phyloP scores from a whole-genome alignment of 2,888 invertebrate genomes.

The Vanessa cardui region DNA sequence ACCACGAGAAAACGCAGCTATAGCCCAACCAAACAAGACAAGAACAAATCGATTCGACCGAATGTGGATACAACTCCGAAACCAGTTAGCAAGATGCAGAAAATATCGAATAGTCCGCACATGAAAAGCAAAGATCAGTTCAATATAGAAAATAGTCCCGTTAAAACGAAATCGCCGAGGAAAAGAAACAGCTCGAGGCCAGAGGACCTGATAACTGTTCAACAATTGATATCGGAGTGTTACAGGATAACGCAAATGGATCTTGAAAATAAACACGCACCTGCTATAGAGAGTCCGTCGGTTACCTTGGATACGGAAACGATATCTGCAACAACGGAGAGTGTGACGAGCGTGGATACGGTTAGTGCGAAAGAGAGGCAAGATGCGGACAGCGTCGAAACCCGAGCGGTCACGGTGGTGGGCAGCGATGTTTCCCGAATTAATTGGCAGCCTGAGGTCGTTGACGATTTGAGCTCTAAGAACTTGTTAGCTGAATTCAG shows the following conservation, averaged over 20 bases:
- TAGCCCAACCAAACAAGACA: constrained; percentile 49
- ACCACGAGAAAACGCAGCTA: constrained; percentile 59
- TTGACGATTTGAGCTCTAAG: constrained; percentile 41
- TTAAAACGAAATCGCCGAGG: constrained; percentile 28
- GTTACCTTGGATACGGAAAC: constrained; percentile 29
- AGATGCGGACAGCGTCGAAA: constrained; percentile 19
- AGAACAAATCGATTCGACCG: constrained; percentile 13
- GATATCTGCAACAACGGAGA: constrained; percentile 22
- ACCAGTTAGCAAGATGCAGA: constrained; percentile 60
- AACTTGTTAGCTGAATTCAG: constrained; percentile 47
- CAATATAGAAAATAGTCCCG: constrained; percentile 35
- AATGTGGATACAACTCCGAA: constrained; percentile 61
- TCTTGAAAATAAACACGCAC: constrained; percentile 8
- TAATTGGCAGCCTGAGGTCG: constrained; percentile 49
- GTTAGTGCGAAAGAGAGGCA: constrained; percentile 46
- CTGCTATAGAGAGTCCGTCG: constrained; percentile 11
- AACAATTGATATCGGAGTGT: constrained; percentile 54
- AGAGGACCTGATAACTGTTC: constrained; percentile 47
- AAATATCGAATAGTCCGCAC: constrained; percentile 52
- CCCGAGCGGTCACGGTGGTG: constrained; percentile 30
- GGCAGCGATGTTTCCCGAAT: constrained; percentile 26
- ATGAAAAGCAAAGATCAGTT: background rate
- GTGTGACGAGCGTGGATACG: constrained; percentile 42
- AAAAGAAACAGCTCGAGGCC: constrained; percentile 37
- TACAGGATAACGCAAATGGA: constrained; percentile 29